Evolutionary conservation across 2,113 vertebrate genomes (phyloP), one percentile per base, ranked within the genome.

Genomic region (Spilogale gracilis): DNA sequence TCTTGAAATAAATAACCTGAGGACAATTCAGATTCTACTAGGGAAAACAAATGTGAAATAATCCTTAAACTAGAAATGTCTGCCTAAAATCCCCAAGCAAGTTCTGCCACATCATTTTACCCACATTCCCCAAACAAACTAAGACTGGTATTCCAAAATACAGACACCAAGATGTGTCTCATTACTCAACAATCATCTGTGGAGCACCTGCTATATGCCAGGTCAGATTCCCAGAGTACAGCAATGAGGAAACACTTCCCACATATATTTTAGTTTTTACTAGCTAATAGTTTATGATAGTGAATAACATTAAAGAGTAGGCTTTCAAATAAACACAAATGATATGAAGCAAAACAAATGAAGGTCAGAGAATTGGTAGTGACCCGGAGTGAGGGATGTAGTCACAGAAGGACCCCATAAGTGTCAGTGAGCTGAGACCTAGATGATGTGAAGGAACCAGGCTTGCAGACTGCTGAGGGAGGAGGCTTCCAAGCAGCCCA

Each of bases 1-100:
- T 91, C 54, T 82, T 73, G 54, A 96, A 94, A 91, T 93, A 94
- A 97, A 91, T 52, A 95, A 65, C 52, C 43, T 95, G 71, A 85
- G 23, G n/a, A 95, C 20, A 89, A 84, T 83, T 95, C 45, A 76
- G 20, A 60, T 76, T 95, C 83, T 94, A 38, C 83, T 5, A 63
- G 80, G 56, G 54, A 95, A 95, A 95, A 76, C 43, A 25, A 87
- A 84, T 9, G 0, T 87, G 45, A 90, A 89, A 82, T 90, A 91
- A 91, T 95, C 18, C 25, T 94, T 63, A 89, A 85, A 82, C 38
- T 95, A 65, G 90, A 89, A 95, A 89, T 60, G 8, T 88, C 60
- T 83, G 10, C 56, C 80, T 96, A 96, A 96, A 71, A 61, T 76
- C 43, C 69, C 60, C 4, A 11, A 71, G 23, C 30, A 71, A 27